A percentile compares a stretch with the other conserved stretches of the same genome.
These are phyloP conservation scores for Druceiella hillmani DNA, from an alignment of 2,888 invertebrate genomes.

Conservation along the genomic window DNA sequence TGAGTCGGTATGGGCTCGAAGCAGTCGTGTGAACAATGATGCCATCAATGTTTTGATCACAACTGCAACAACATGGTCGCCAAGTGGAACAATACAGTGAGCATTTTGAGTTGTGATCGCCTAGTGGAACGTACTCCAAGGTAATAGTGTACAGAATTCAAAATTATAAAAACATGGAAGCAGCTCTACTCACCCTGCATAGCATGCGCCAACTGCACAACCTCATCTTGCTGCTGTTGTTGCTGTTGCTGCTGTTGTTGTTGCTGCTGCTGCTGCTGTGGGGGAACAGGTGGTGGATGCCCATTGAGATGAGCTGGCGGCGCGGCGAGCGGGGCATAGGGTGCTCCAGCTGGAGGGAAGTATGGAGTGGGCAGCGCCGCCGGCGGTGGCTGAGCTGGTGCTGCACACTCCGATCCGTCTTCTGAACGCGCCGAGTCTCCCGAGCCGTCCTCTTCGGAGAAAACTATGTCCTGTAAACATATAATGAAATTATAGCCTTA, in stretches of 20 bases:
- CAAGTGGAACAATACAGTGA: no score
- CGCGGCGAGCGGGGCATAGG: slow-evolving; percentile 30
- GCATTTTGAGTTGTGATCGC: no score
- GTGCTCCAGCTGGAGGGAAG: slow-evolving; percentile 27
- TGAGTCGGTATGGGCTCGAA: no score
- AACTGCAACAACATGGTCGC: no score
- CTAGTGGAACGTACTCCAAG: no score
- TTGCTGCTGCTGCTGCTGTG: slow-evolving; percentile 29
- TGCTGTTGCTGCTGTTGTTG: slow-evolving; percentile 4
- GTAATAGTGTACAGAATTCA: no score
- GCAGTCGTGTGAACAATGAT: no score
- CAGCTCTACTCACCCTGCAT: no score
- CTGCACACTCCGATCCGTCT: slow-evolving; percentile 57
- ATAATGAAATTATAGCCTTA: background rate
- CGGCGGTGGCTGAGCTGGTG: slow-evolving; percentile 29
- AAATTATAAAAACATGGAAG: no score
- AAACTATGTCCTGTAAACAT: slow-evolving; percentile 47
- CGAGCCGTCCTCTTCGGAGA: slow-evolving; percentile 53
- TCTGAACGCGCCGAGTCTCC: slow-evolving; percentile 55
- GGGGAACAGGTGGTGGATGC: slow-evolving; percentile 7
- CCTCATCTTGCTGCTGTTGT: no score
- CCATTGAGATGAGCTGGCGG: slow-evolving; percentile 25
- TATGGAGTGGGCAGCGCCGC: slow-evolving; percentile 23
- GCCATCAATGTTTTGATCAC: no score
- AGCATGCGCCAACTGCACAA: slow-evolving; percentile 17